These are phyloP conservation scores for Accipiter superciliosus DNA, from an alignment of 2,797 vertebrate genomes.

Conservation along the genomic window DNA sequence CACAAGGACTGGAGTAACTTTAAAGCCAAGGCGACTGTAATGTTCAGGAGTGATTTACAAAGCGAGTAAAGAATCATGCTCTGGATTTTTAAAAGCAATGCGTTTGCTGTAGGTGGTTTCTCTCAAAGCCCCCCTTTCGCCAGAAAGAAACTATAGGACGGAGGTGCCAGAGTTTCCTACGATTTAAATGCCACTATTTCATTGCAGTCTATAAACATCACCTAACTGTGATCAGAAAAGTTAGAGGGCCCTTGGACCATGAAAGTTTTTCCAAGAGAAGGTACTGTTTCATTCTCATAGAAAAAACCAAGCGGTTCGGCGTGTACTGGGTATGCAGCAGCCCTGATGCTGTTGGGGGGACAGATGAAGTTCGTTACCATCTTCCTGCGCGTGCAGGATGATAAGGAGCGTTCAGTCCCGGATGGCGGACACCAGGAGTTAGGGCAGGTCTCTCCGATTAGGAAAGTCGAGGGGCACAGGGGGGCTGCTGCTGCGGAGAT, in stretches of 20 bases:
- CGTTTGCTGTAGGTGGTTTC: background rate
- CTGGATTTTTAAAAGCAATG: background rate
- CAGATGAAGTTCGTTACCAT: background rate
- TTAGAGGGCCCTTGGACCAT: background rate
- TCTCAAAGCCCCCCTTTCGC: rapidly evolving
- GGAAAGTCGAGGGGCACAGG: rapidly evolving
- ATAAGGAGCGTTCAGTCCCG: background rate
- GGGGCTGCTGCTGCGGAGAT: background rate
- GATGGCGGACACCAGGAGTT: background rate
- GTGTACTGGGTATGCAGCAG: rapidly evolving
- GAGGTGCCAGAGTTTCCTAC: background rate
- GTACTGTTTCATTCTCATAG: background rate
- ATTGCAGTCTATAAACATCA: background rate
- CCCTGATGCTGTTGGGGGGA: background rate
- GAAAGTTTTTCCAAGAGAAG: background rate
- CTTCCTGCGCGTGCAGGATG: background rate
- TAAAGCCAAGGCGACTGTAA: background rate
- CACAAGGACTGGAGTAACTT: background rate
- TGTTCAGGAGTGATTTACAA: background rate
- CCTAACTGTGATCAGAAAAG: background rate
- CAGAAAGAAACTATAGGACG: background rate
- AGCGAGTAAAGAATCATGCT: background rate
- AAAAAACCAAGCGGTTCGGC: rapidly evolving
- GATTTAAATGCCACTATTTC: background rate
- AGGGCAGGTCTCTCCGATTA: background rate